Evolutionary conservation across 2,888 invertebrate genomes (phyloP), one percentile per base, ranked within the genome.

Genomic region (Hipparchia sbordonii): DNA sequence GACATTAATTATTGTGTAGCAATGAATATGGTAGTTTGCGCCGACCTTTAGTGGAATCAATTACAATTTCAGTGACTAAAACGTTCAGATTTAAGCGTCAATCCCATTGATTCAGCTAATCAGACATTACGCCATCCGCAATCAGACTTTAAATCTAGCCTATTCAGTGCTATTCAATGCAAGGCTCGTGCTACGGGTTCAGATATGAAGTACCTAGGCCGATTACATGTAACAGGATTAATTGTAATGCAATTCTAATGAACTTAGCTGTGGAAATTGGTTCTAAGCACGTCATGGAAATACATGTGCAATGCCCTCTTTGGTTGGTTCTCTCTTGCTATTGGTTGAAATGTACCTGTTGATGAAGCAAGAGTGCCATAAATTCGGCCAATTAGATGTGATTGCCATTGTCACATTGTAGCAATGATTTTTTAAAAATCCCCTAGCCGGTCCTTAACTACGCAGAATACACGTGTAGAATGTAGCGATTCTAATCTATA

Each of bases 41-140:
- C 39, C 39, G 39, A 12, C 10, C 39, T 9, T 46, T 13, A 45
- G 61, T 23, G 54, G 56, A 48, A 59, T 52, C 71, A 62, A 72
- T 61, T 68, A 63, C 48, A 72, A 72, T 72, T 72, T 65, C 65
- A 60, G 69, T 23, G 13, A 51, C 52, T 52, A 57, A 68, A 48
- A 51, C 56, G 52, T 63, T 61, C 56, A 52, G 70, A 67, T 70
- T 56, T 70, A 63, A 57, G 65, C 57, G 57, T 60, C 70, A 67
- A 57, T 33, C 45, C 8, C 63, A 74, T 67, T 70, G 63, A 72
- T 72, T 67, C 67, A 12, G 54, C 63, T 74, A 59, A 74, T 67
- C 70, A 72, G 62, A 72, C 51, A 73, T 70, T 70, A 46, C 63
- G 61, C 69, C 67, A 72, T 74, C 45, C 54, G 23, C 51, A 12